Evolutionary conservation across 2,888 invertebrate genomes (phyloP).

Genomic region (Epinotia nisella): DNA sequence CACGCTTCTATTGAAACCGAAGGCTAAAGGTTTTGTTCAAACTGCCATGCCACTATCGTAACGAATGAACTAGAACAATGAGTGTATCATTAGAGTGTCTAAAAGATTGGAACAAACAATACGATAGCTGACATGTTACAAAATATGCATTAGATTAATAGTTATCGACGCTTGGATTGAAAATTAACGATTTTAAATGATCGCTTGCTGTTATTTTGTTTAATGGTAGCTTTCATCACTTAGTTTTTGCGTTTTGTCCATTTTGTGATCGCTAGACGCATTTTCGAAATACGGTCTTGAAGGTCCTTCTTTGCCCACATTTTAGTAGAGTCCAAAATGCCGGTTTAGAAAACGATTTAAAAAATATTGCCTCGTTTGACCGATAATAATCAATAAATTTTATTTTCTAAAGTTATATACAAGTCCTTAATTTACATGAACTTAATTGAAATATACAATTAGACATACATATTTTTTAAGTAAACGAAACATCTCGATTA

Average conservation of each 20-base stretch:
- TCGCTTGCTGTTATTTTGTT: slow-evolving; percentile 7
- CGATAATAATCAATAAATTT: too few relatives aligned
- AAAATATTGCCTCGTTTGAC: too few relatives aligned
- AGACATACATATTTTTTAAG: too few relatives aligned
- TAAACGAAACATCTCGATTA: too few relatives aligned
- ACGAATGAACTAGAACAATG: slow-evolving; percentile 40
- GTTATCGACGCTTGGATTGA: slow-evolving; percentile 25
- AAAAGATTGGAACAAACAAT: slow-evolving; percentile 41
- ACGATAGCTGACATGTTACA: slow-evolving; percentile 40
- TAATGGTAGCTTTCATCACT: background rate
- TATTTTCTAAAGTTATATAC: too few relatives aligned
- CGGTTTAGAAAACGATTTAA: too few relatives aligned
- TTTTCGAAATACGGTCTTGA: background rate
- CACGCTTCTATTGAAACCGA: slow-evolving; percentile 60
- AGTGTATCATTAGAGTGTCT: slow-evolving; percentile 41
- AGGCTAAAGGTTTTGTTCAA: slow-evolving; percentile 58
- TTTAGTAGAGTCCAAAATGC: too few relatives aligned
- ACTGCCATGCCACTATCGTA: slow-evolving; percentile 22
- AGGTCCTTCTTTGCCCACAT: too few relatives aligned
- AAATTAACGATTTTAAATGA: slow-evolving; percentile 21
- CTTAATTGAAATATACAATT: too few relatives aligned
- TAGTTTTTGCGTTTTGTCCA: background rate
- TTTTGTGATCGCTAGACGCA: background rate
- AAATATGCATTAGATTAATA: slow-evolving; percentile 40
- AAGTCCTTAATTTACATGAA: too few relatives aligned